phyloP scores from a whole-genome alignment of 2,888 invertebrate genomes.

The Lepidocyrtoides sp. region DNA sequence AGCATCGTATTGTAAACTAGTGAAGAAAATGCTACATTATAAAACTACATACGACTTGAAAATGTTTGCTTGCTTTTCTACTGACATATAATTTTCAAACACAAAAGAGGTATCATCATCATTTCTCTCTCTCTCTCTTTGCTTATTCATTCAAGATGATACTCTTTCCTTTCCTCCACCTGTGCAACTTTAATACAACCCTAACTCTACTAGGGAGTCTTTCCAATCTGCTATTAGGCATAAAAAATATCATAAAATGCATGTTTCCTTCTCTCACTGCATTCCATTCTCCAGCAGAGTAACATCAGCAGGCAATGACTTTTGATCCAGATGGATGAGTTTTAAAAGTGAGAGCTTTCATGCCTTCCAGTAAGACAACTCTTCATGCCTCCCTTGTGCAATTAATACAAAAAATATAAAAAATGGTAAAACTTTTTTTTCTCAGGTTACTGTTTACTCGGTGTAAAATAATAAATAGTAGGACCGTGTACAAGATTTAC shows the following conservation, averaged over 20 bases:
- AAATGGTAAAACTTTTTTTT: constrained; percentile 29
- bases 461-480: constrained; percentile 46
- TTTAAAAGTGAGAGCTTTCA: constrained; percentile 70
- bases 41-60: constrained; percentile 8
- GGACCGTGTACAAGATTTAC: background rate
- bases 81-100: constrained; percentile 33
- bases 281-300: constrained; percentile 55
- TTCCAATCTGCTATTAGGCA: background rate
- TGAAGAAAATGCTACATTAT: background rate
- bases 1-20: background rate
- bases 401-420: constrained; percentile 68
- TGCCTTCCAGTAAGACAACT: constrained; percentile 82
- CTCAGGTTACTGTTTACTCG: background rate
- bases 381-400: constrained; percentile 79
- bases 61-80: no score
- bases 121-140: no score
- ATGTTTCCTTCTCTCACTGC: constrained; percentile 16
- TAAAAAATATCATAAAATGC: constrained; percentile 27
- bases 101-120: constrained; percentile 35
- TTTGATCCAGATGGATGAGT: constrained; percentile 75
- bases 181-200: no score
- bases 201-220: background rate
- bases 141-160: background rate
- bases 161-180: constrained; percentile 1
- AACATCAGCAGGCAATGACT: constrained; percentile 52